Evolutionary conservation across 2,113 vertebrate species (phyloP), one percentile per base, ranked within the genome.

Genomic region (Nycticryphes semicollaris): DNA sequence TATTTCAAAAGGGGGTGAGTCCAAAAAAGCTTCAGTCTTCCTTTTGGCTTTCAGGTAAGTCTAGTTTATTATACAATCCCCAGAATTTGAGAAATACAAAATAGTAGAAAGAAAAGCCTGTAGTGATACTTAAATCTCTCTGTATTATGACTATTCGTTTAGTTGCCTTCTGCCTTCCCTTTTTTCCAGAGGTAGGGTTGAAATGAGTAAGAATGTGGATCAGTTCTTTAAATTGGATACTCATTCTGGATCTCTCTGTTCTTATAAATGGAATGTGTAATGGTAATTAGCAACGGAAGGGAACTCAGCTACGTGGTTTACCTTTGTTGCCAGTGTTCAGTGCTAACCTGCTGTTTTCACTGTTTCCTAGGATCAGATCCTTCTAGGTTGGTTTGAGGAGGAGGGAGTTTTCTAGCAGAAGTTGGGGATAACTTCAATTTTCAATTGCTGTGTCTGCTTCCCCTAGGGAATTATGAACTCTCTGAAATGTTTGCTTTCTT

Each of bases 401-500:
- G 53, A 39, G n/a, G 5, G 0, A 0, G 37, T 66, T 83, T 47
- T 43, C 14, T n/a, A 62, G 62, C 80, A 96, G 80, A 68, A 92
- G 77, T 57, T 67, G 35, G 37, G 41, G 39, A 30, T 89, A 45
- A 62, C 60, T 86, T 86, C 63, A 68, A 86, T 77, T 95, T 93
- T 88, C 73, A 33, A 57, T 78, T 94, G 72, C 76, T 56, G 12
- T 81, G 45, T 63, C 39, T 93, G 39, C 66, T 72, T 91, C 15
- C 43, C 22, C 12, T 22, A 15, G 69, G 66, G 84, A 89, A 50
- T 69, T 69, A 7, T 1, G 11, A 64, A 27, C 33, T 87, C 60
- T 81, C 8, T 64, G 83, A 84, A 93, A 81, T 92, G 48, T 93
- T 95, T 96, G 73, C 84, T 90, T 92, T 89, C 56, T 84, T 75